A percentile compares a stretch with the other conserved stretches of the same genome.
Conservation (phyloP, 2,888 invertebrate genomes). For the Lasius fuliginosus region DNA sequence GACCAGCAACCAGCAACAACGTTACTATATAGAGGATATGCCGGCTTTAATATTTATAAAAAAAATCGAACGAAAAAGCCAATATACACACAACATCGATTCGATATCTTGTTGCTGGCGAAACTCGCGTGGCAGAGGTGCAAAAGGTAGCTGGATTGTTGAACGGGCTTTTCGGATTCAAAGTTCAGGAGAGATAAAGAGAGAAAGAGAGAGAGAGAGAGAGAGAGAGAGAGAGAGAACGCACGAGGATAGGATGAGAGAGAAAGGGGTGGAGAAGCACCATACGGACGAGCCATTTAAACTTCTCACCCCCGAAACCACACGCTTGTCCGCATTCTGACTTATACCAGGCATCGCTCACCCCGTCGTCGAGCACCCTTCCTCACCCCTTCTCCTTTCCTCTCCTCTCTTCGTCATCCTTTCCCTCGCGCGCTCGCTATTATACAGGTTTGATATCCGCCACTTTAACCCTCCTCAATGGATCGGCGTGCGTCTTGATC, state of each 20-base stretch:
- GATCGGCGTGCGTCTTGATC: conserved; percentile 55
- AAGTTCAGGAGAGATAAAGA: not conserved
- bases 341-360: conserved; percentile 86
- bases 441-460: conserved; percentile 79
- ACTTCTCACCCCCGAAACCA: conserved; percentile 85
- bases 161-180: conserved; percentile 18
- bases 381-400: conserved; percentile 68
- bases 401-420: conserved; percentile 57
- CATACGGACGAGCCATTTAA: conserved; percentile 86
- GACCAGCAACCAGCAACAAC: conserved; percentile 31
- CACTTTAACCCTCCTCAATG: conserved; percentile 74
- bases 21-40: conserved; percentile 15
- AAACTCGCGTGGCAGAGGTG: conserved; percentile 39
- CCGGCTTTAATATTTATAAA: conserved; percentile 51
- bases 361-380: conserved; percentile 78
- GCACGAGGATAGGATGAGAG: conserved; percentile 50
- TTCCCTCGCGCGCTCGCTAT: conserved; percentile 65
- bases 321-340: conserved; percentile 86
- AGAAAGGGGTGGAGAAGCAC: conserved; percentile 79
- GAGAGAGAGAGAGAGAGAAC: conserved; percentile 60
- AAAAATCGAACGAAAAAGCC: conserved; percentile 42
- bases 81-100: not conserved
- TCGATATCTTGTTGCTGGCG: conserved; percentile 45
- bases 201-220: not conserved
- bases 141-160: conserved; percentile 43